These are phyloP conservation scores for Petrocephalus sullivani DNA, from an alignment of 2,797 vertebrate species.

Conservation along the genomic window DNA sequence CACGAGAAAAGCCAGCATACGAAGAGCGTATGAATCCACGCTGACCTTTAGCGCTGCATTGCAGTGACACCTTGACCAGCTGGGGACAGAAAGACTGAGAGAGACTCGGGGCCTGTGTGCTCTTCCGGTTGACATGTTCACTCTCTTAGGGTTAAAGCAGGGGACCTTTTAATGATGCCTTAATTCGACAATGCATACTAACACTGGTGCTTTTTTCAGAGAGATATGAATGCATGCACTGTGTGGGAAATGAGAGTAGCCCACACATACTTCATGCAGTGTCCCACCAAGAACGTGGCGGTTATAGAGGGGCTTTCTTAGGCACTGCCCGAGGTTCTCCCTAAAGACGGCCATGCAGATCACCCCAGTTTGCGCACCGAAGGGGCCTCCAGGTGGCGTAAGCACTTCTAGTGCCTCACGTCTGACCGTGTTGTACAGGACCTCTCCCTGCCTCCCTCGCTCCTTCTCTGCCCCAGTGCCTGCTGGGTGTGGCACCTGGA, in stretches of 20 bases:
- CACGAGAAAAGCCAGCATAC: constrained; percentile 61
- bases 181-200: background rate
- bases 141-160: background rate
- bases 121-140: background rate
- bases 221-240: background rate
- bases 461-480: background rate
- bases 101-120: background rate
- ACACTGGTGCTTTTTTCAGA: background rate
- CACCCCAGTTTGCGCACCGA: background rate
- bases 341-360: background rate
- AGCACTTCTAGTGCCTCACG: background rate
- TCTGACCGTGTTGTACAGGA: background rate
- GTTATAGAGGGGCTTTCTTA: background rate
- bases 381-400: background rate
- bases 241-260: background rate
- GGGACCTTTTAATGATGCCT: background rate
- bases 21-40: constrained; percentile 63
- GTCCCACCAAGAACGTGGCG: background rate
- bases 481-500: background rate
- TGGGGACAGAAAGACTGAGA: background rate
- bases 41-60: background rate
- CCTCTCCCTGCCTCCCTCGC: background rate
- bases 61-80: background rate
- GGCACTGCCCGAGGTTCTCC: background rate
- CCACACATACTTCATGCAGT: background rate